Evolutionary conservation across 2,113 vertebrate species (phyloP), one percentile per base, ranked within the genome.

Genomic region (Erinaceus europaeus): DNA sequence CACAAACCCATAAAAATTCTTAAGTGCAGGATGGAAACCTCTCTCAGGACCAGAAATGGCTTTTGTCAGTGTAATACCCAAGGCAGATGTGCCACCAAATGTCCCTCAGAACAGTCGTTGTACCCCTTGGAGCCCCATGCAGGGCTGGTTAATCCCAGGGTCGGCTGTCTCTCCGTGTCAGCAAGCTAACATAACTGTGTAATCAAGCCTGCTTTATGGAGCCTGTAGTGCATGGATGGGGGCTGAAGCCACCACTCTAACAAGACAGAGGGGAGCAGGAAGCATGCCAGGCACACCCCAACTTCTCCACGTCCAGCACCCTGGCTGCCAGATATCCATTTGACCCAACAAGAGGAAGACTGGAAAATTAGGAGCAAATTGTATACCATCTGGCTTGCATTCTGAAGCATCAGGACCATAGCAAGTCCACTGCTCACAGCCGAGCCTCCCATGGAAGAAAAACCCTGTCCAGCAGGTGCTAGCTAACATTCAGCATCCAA

Each of bases 1-100:
- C 91, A 61, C 67, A 79, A 92, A 89, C 86, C 94, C 94, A 93
- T 95, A 92, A 95, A 93, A 62, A 65, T 84, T 82, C 93, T 84
- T 83, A 82, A 86, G 93, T 68, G 67, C 53, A 48, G 76, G 75
- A 59, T 57, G 50, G 80, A 87, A 61, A 76, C 80, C 84, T 75
- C 94, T 90, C 93, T 27, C 34, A 5, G 90, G 94, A 83, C 17
- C 86, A 23, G 67, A 83, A 86, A 90, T 88, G 80, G 65, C 83
- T 94, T 84, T 53, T 68, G 86, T 82, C 89, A 64, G 4, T 57
- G 73, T 6, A 18, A 8, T 2, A 53, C 74, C 57, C 90, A 34
- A 53, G 57, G 71, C 53, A 27, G 75, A 64, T 2, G 0, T 3
- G 74, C 79, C 32, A 7, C 40, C 64, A 52, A 27, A 38, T 32